These are phyloP conservation scores for Ophion slaviceki DNA, from an alignment of 2,888 invertebrate species.

Conservation along the genomic window DNA sequence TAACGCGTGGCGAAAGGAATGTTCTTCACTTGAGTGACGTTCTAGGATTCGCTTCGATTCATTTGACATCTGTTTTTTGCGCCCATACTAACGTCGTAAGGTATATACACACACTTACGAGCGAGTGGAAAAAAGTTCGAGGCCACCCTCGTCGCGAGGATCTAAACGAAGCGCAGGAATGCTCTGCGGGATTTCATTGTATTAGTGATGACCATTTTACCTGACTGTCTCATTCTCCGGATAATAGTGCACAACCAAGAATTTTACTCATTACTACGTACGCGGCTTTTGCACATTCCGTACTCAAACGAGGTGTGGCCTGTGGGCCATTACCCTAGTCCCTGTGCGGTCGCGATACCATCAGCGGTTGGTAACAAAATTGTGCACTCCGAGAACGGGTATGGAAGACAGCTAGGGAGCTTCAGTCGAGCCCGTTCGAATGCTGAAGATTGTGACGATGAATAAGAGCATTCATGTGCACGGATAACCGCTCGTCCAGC, in stretches of 20 bases:
- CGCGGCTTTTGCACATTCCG: constrained; percentile 18
- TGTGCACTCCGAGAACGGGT: neutral
- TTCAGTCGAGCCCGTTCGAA: neutral
- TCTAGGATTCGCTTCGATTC: neutral
- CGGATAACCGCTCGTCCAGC: constrained; percentile 1
- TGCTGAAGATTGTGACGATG: constrained; percentile 18
- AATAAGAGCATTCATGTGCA: neutral
- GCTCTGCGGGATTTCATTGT: neutral
- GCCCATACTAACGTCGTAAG: neutral
- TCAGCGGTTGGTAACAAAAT: constrained; percentile 16
- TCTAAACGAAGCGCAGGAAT: neutral
- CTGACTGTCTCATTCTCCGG: neutral
- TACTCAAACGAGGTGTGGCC: constrained; percentile 28
- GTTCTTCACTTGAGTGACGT: no score
- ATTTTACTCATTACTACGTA: constrained; percentile 34
- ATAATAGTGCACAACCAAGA: constrained; percentile 35
- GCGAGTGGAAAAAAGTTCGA: neutral
- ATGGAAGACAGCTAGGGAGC: constrained; percentile 6
- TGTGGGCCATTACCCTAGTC: constrained; percentile 39
- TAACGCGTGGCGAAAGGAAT: neutral
- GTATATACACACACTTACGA: neutral
- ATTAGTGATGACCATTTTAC: constrained; percentile 20
- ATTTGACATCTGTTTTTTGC: neutral
- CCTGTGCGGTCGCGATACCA: constrained; percentile 15
- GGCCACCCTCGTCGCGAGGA: neutral